A percentile compares a stretch with the other conserved stretches of the same genome.
These are phyloP conservation scores for Mechanitis mazaeus DNA, from an alignment of 2,888 invertebrate species.

Conservation along the genomic window DNA sequence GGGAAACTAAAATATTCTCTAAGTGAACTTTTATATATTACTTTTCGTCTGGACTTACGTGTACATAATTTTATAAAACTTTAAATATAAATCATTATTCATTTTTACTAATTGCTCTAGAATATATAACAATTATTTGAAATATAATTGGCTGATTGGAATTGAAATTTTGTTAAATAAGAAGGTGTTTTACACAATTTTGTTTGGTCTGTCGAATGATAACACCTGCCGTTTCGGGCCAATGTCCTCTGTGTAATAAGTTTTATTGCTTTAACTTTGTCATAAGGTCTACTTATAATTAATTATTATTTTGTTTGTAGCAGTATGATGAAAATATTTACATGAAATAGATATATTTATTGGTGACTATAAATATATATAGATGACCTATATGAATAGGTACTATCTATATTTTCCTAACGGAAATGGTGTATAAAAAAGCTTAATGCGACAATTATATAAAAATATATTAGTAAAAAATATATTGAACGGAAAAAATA, in stretches of 20 bases:
- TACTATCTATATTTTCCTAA: no score
- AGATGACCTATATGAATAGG: no score
- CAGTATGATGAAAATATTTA: no score
- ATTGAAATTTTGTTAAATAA: neutral
- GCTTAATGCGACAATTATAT: no score
- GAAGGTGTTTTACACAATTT: conserved; percentile 12
- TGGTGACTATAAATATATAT: no score
- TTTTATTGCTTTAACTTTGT: conserved; percentile 33
- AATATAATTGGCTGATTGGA: neutral
- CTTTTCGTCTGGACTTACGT: conserved; percentile 16
- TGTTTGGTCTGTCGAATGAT: conserved; percentile 28
- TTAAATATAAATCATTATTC: neutral
- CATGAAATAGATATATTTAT: no score
- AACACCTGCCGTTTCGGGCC: conserved; percentile 31
- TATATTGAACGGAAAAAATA: neutral
- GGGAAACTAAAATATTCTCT: conserved; percentile 46
- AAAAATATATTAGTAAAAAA: no score
- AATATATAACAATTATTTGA: no score
- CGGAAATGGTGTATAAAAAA: no score
- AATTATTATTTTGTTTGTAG: conserved; percentile 8
- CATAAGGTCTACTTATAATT: conserved; percentile 20
- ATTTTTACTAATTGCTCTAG: no score
- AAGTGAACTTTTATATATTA: conserved; percentile 35
- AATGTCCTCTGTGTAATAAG: conserved; percentile 31
- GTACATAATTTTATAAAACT: neutral